phyloP scores from a whole-genome alignment of 1,140 invertebrate genomes.

The Sinella curviseta region DNA sequence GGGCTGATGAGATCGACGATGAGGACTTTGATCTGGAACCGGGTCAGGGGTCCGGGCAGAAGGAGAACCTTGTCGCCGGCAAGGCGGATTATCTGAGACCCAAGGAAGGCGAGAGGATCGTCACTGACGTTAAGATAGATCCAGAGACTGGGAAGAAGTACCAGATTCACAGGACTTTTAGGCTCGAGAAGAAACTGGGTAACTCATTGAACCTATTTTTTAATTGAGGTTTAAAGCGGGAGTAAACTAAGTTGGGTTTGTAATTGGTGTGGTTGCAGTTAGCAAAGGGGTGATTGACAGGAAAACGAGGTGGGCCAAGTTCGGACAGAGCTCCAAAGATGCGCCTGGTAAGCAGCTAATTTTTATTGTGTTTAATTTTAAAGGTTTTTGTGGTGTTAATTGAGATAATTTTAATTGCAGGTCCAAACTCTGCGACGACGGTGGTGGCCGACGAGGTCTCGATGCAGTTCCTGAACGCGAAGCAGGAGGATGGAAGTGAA shows the following conservation, averaged over 20 bases:
- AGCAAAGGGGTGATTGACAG: slow-evolving; percentile 88
- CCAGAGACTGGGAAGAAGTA: slow-evolving; percentile 46
- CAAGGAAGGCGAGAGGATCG: slow-evolving; percentile 46
- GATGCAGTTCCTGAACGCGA: slow-evolving; percentile 85
- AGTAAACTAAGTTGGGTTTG: too few relatives aligned
- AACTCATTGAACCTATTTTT: background rate
- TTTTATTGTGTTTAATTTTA: too few relatives aligned
- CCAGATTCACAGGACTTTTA: slow-evolving; percentile 45
- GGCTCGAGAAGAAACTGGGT: slow-evolving; percentile 48
- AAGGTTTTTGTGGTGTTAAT: background rate
- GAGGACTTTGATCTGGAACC: slow-evolving; percentile 28
- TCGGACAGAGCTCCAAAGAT: slow-evolving; percentile 84
- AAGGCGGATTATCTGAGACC: background rate
- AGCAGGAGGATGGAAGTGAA: slow-evolving; percentile 69
- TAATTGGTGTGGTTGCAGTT: too few relatives aligned
- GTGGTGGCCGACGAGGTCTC: slow-evolving; percentile 92
- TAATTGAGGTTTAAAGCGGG: background rate
- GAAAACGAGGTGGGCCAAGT: slow-evolving; percentile 87
- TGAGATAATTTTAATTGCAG: slow-evolving; percentile 53
- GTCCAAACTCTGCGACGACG: slow-evolving; percentile 94
- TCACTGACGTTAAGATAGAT: slow-evolving; percentile 42
- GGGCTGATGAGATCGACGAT: slow-evolving; percentile 49
- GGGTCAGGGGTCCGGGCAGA: background rate
- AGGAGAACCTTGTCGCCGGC: background rate
- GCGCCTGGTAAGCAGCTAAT: slow-evolving; percentile 68